Evolutionary conservation across 2,888 invertebrate genomes (phyloP), one percentile per base, ranked within the genome.

Genomic region (Paralinhomoeus sp.): DNA sequence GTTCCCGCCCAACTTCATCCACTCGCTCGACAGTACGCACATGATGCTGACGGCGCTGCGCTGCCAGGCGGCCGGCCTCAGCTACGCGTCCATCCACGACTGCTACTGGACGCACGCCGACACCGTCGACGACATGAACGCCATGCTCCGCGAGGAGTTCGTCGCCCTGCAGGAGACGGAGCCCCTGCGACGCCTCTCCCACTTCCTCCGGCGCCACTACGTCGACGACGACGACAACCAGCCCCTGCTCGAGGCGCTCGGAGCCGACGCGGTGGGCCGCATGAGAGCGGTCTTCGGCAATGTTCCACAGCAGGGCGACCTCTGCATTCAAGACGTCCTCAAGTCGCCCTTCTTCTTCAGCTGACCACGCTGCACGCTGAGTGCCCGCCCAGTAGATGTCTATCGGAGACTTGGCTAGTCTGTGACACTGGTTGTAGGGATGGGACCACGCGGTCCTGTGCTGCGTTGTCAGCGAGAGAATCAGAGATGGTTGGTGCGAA

Each of bases 81-180:
- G 18, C 7, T 37, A 37, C 15, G 39, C 39, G 23, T 23, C 20
- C 3, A 89, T 99, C 22, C 97, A 99, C 66, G 97, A 99, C 67
- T 97, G 93, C 64, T 99, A 77, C 70, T 99, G 97, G 97, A 97
- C 97, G 1, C 97, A 99, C 66, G 77, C 93, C 1, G 72, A 73
- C 52, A 75, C 78, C 31, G 82, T 91, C 37, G 75, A 79, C 46
- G 66, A 69, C 40, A 82, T 97, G 84, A 93, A 85, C 64, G 72
- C 75, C 79, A 77, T 89, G 49, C 91, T 91, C 57, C 73, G 97
- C n/a, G 78, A 93, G 61, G 87, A 97, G 64, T 97, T 97, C 68
- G 82, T 97, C n/a, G 76, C 80, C 0, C 71, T 99, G 13, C 91
- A 97, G 66, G 80, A 78, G 24, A 75, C 84, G 61, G 85, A 87